Evolutionary conservation across 2,113 vertebrate species (phyloP).

Genomic region (Pholis gunnellus): DNA sequence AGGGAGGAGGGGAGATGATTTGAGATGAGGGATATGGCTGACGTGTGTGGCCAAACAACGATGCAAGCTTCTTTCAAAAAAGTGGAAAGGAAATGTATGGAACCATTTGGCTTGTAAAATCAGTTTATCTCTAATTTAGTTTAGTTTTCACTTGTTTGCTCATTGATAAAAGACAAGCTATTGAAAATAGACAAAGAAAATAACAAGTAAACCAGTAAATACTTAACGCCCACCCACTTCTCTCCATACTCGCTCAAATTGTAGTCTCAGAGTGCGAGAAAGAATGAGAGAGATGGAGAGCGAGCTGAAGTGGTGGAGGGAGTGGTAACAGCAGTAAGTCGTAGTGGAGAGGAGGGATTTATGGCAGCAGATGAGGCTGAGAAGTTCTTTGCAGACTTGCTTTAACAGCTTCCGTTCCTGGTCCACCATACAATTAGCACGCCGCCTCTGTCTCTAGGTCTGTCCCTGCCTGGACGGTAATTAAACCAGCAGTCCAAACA

Average conservation of each 20-base stretch:
- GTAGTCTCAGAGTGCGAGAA: neutral
- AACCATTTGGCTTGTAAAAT: slow-evolving; percentile 35
- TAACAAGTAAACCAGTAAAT: neutral
- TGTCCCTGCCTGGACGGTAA: slow-evolving; percentile 48
- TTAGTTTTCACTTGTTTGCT: slow-evolving; percentile 38
- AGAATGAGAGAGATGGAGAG: neutral
- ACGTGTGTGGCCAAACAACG: slow-evolving; percentile 46
- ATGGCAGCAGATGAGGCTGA: slow-evolving; percentile 54
- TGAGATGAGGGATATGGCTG: slow-evolving; percentile 42
- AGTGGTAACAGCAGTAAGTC: slow-evolving; percentile 8
- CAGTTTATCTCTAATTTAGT: slow-evolving; percentile 8
- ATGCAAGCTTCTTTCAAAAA: slow-evolving; percentile 45
- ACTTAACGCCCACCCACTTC: neutral
- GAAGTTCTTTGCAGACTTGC: slow-evolving; percentile 45
- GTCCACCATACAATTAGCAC: slow-evolving; percentile 60
- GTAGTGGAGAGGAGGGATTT: slow-evolving; percentile 30
- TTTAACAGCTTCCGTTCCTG: slow-evolving; percentile 60
- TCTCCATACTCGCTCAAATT: neutral
- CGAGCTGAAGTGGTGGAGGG: slow-evolving; percentile 5
- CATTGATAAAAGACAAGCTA: slow-evolving; percentile 26
- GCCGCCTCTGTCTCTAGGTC: slow-evolving; percentile 55
- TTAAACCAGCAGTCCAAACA: slow-evolving; percentile 60
- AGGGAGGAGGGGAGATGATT: slow-evolving; percentile 2
- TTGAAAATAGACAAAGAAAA: slow-evolving; percentile 11
- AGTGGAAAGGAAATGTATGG: slow-evolving; percentile 39